phyloP scores from a whole-genome alignment of 2,797 vertebrate species.

The Pitangus sulphuratus region DNA sequence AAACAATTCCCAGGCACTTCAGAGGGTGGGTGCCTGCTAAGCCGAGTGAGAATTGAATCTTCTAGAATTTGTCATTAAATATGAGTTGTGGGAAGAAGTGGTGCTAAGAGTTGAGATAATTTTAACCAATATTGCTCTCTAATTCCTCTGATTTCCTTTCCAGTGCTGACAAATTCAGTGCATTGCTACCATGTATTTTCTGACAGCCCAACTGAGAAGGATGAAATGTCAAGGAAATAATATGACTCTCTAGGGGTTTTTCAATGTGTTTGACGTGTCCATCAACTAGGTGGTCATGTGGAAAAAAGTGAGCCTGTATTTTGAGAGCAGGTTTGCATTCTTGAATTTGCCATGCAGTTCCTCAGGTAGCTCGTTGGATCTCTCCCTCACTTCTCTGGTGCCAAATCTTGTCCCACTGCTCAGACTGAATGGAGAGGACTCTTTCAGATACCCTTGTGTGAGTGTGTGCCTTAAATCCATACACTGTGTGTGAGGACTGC shows the following conservation, averaged over 20 bases:
- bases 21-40: not conserved
- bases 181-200: not conserved
- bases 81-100: not conserved
- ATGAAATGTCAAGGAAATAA: not conserved
- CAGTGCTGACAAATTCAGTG: not conserved
- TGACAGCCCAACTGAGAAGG: not conserved
- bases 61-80: not conserved
- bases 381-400: not conserved
- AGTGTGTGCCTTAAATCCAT: not conserved
- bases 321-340: not conserved
- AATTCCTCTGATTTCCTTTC: not conserved
- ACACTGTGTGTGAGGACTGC: not conserved
- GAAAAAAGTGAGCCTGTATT: not conserved
- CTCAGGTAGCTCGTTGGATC: not conserved
- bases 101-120: not conserved
- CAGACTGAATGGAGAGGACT: not conserved
- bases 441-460: not conserved
- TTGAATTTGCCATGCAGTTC: not conserved
- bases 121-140: not conserved
- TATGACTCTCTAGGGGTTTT: not conserved
- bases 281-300: not conserved
- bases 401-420: not conserved
- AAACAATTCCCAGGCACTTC: slow-evolving; percentile 28
- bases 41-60: not conserved
- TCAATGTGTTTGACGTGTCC: not conserved